Conservation (phyloP, 2,888 invertebrate genomes). For the Dendrolimus houi region DNA sequence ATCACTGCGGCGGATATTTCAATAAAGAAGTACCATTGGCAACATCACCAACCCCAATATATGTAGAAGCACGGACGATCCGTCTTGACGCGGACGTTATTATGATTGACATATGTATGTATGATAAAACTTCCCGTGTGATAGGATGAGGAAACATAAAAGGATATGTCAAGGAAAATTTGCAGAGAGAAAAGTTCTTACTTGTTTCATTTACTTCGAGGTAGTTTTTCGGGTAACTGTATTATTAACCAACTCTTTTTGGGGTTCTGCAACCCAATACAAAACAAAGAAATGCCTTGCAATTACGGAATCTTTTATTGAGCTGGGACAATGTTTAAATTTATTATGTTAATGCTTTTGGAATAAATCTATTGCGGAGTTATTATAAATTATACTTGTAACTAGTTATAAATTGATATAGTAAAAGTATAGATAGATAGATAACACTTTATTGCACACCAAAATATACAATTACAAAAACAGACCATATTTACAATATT, state of each 20-base stretch:
- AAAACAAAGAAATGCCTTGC: no score
- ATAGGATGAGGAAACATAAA: neutral
- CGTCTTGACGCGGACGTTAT: slow-evolving; percentile 19
- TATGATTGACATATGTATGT: slow-evolving; percentile 32
- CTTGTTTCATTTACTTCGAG: neutral
- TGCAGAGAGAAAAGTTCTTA: neutral
- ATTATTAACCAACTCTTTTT: neutral
- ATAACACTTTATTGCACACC: no score
- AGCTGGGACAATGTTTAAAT: no score
- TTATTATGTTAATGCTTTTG: no score
- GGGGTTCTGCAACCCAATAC: no score
- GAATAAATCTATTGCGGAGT: no score
- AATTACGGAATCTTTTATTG: no score
- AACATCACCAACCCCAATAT: neutral
- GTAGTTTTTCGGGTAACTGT: neutral
- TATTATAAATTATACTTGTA: no score
- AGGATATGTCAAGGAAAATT: neutral
- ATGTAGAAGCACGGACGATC: slow-evolving; percentile 11
- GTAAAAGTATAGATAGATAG: no score
- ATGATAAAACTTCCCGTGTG: slow-evolving; percentile 20
- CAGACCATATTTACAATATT: no score
- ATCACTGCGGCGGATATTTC: neutral
- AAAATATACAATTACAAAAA: no score
- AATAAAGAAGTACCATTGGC: neutral
- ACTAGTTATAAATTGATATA: no score